A percentile compares a stretch with the other conserved stretches of the same genome.
These are phyloP conservation scores for Macrotis lagotis DNA, from an alignment of 2,113 vertebrate genomes.

Conservation along the genomic window DNA sequence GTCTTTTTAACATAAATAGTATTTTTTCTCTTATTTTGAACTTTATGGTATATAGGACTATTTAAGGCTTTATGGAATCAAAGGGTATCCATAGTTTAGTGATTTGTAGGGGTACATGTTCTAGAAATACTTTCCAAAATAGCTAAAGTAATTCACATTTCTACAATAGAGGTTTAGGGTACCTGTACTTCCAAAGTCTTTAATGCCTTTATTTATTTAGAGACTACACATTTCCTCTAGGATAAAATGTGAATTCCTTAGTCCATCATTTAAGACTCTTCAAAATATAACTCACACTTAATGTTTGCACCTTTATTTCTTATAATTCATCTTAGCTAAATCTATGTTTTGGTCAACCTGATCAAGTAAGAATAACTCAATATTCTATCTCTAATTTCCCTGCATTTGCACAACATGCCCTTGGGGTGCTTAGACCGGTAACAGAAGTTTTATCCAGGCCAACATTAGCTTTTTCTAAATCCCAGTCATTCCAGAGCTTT, in stretches of 20 bases:
- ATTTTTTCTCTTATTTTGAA: neutral
- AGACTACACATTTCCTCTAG: neutral
- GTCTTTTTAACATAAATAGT: neutral
- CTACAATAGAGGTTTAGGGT: neutral
- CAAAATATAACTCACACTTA: neutral
- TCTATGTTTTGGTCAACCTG: neutral
- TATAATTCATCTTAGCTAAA: neutral
- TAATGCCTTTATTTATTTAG: neutral
- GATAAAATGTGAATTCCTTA: neutral
- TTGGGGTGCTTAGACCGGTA: neutral
- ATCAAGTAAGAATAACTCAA: neutral
- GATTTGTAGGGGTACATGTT: neutral
- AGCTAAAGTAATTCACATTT: neutral
- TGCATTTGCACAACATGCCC: neutral
- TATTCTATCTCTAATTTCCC: neutral
- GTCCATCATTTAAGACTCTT: neutral
- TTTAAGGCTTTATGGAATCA: neutral
- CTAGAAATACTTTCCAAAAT: neutral
- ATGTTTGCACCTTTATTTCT: neutral
- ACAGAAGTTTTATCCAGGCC: neutral
- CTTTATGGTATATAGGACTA: neutral
- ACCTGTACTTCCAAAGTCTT: neutral
- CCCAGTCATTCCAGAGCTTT: neutral
- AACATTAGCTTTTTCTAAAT: neutral
- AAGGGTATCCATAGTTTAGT: neutral